Conservation (phyloP, 1,140 invertebrate species). For the Stenopsyche tienmushanensis region DNA sequence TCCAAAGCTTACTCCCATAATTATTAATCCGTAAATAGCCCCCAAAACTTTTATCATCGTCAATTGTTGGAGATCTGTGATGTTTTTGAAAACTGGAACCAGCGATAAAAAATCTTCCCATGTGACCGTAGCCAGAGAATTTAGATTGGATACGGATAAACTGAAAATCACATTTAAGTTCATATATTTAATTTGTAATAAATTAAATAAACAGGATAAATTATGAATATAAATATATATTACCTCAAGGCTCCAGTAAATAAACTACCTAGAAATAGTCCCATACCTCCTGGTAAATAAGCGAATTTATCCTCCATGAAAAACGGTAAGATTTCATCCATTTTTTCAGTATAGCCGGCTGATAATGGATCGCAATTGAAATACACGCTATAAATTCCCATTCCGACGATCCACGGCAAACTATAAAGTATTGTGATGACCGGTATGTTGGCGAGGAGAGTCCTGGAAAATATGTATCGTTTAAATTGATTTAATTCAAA, state of each 20-base stretch:
- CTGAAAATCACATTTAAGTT: constrained; percentile 51
- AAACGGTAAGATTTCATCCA: constrained; percentile 81
- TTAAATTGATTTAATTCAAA: not conserved
- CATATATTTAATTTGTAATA: too few species aligned
- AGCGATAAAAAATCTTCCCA: constrained; percentile 85
- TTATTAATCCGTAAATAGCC: constrained; percentile 71
- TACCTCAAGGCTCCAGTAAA: constrained; percentile 90
- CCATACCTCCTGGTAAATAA: constrained; percentile 77
- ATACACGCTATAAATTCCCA: constrained; percentile 85
- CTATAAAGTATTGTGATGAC: constrained; percentile 77
- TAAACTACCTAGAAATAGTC: constrained; percentile 83
- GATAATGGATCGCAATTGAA: constrained; percentile 81
- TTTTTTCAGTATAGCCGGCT: constrained; percentile 71
- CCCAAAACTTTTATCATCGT: constrained; percentile 72
- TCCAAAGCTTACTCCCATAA: constrained; percentile 71
- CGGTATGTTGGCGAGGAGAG: constrained; percentile 74
- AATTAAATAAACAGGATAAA: too few species aligned
- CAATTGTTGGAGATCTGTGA: constrained; percentile 73
- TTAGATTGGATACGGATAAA: constrained; percentile 80
- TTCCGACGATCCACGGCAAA: constrained; percentile 79
- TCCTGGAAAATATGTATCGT: constrained; percentile 59
- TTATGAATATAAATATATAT: too few species aligned
- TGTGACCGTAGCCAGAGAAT: constrained; percentile 82
- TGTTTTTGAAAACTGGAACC: constrained; percentile 65
- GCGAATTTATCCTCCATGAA: constrained; percentile 84